A percentile compares a stretch with the other conserved stretches of the same genome.
Conservation (phyloP, 2,113 vertebrate genomes). For the Lonchura striata region DNA sequence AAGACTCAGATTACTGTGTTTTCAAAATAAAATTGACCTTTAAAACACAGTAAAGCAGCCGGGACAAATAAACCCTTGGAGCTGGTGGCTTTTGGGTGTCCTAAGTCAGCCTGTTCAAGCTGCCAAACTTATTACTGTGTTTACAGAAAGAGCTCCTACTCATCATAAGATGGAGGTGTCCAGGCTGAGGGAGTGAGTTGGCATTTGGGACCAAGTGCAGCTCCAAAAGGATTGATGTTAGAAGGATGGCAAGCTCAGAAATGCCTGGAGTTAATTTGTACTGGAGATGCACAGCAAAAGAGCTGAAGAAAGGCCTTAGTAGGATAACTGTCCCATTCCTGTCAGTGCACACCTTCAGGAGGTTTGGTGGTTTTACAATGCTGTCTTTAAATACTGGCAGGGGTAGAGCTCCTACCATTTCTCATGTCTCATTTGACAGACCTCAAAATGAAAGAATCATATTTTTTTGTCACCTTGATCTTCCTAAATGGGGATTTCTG, state of each 20-base stretch:
- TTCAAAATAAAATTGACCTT: conserved; percentile 38
- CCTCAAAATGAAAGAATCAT: background rate
- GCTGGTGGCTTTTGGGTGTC: background rate
- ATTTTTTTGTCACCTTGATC: background rate
- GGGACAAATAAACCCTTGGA: background rate
- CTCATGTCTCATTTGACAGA: background rate
- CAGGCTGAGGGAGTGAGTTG: background rate
- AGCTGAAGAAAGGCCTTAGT: background rate
- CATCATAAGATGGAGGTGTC: background rate
- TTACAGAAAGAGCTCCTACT: background rate
- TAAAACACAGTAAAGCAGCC: background rate
- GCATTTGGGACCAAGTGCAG: background rate
- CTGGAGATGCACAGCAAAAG: background rate
- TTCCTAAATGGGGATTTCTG: background rate
- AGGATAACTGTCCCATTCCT: background rate
- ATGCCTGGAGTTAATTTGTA: background rate
- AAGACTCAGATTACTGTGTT: background rate
- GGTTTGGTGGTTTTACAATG: background rate
- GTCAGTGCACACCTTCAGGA: background rate
- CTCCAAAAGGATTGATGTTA: background rate
- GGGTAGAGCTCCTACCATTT: background rate
- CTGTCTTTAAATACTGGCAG: background rate
- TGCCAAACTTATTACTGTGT: background rate
- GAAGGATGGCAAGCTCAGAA: background rate
- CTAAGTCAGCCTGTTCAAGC: background rate